phyloP scores from a whole-genome alignment of 2,888 invertebrate species.

The Sialis fuliginosa region DNA sequence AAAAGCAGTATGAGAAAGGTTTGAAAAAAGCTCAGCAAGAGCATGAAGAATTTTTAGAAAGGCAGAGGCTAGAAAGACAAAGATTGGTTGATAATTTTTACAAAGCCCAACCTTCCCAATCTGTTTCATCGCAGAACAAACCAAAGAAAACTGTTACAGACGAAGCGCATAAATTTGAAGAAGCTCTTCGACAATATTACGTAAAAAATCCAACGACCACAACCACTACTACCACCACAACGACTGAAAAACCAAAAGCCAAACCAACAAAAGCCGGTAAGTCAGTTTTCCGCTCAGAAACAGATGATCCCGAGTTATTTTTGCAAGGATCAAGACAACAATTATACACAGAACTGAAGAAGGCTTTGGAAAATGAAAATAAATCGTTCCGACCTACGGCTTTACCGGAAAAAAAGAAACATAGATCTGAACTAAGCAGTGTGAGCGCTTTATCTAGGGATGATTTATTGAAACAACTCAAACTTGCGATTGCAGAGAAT shows the following conservation, averaged over 20 bases:
- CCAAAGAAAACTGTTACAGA: conserved; percentile 38
- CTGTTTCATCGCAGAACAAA: conserved; percentile 11
- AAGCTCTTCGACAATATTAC: conserved; percentile 47
- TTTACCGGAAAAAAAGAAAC: conserved; percentile 1
- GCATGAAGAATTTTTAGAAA: conserved; percentile 49
- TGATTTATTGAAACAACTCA: conserved; percentile 54
- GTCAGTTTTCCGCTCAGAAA: conserved; percentile 3
- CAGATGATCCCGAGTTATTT: conserved; percentile 20
- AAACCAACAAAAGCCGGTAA: conserved; percentile 13
- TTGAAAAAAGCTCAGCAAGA: conserved; percentile 57
- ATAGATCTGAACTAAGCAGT: conserved; percentile 24
- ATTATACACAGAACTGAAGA: conserved; percentile 15
- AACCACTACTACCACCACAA: conserved; percentile 47
- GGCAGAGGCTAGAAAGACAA: conserved; percentile 46
- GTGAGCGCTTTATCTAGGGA: conserved; percentile 44
- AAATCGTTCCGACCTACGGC: neutral
- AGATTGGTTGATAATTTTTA: conserved; percentile 24
- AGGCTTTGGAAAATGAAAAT: neutral
- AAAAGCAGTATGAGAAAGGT: conserved; percentile 62
- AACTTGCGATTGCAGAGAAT: conserved; percentile 52
- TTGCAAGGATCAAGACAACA: conserved; percentile 34
- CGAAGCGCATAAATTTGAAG: conserved; percentile 43
- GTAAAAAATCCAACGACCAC: conserved; percentile 50
- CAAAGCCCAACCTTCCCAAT: conserved; percentile 18
- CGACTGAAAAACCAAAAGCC: conserved; percentile 21